Base-by-base conservation (phyloP, 2,888 invertebrate species). In the Miltochrista miniata region DNA sequence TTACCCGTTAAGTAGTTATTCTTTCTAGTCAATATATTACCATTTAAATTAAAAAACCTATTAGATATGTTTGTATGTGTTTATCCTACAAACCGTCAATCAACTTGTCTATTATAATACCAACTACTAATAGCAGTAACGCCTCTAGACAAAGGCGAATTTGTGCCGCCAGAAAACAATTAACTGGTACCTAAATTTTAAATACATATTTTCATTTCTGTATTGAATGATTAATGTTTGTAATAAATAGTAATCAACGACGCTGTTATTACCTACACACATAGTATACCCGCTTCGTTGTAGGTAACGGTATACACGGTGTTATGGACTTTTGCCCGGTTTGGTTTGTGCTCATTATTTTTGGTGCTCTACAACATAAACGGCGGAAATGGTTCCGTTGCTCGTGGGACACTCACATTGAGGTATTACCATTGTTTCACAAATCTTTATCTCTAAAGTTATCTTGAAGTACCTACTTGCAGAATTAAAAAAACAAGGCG, bases 311-410 rank as follows among this genome's bases (percentile, higher is more conserved):
- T 76, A 64, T 55, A 54, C 54, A 70, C 74, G 71, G 71, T 77
- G 70, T 68, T 69, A 72, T 76, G 70, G 62, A 71, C 61, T 75
- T 79, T 79, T 76, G 72, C 73, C 81, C 76, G 68, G 70, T 76
- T 82, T 78, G 75, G 73, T 79, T 81, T 79, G 75, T 70, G 61
- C 65, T 72, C 75, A 79, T 82, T 80, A 77, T 74, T 79, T 84
- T 81, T 74, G 75, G 77, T 75, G 80, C 72, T 79, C 77, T 66
- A 78, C 73, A 72, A 77, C 76, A 76, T 79, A 83, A 84, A 77
- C 77, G 74, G 79, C 83, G 85, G 87, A 85, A 81, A 79, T 72
- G 74, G 76, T 85, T 83, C 85, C 83, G 85, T 86, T 87, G 83
- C 65, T 64, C 74, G 83, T 81, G 83, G 76, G 82, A 84, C 76